Evolutionary conservation across 1,140 invertebrate species (phyloP).

Genomic region (Neodiprion lecontei): DNA sequence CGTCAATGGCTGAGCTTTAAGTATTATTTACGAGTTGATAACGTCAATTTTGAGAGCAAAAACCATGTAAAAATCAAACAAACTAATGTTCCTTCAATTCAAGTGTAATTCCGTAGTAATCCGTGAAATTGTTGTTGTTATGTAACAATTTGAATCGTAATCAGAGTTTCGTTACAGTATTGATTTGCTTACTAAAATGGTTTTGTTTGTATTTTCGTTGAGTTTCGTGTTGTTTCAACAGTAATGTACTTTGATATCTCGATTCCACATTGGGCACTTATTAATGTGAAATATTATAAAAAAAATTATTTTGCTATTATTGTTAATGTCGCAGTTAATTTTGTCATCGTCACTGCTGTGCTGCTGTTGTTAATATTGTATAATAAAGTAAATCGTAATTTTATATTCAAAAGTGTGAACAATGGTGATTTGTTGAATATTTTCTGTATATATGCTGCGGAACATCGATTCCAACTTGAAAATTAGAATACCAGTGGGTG

Average conservation of each 20-base stretch:
- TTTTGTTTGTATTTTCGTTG: neutral
- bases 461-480: neutral
- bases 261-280: neutral
- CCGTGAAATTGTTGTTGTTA: neutral
- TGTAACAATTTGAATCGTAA: neutral
- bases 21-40: constrained; percentile 9
- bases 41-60: neutral
- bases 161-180: neutral
- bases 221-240: no score
- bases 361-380: neutral
- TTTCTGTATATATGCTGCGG: neutral
- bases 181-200: constrained; percentile 5
- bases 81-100: neutral
- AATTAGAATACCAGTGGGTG: neutral
- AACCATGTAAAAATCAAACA: neutral
- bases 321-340: neutral
- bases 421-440: neutral
- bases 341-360: neutral
- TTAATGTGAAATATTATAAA: neutral
- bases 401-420: neutral
- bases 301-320: neutral
- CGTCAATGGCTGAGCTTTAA: constrained; percentile 18
- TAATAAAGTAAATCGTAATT: neutral
- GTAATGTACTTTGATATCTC: neutral
- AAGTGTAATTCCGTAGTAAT: neutral